Conservation (phyloP, 2,888 invertebrate genomes). For the Drosophila parthenogenetica region DNA sequence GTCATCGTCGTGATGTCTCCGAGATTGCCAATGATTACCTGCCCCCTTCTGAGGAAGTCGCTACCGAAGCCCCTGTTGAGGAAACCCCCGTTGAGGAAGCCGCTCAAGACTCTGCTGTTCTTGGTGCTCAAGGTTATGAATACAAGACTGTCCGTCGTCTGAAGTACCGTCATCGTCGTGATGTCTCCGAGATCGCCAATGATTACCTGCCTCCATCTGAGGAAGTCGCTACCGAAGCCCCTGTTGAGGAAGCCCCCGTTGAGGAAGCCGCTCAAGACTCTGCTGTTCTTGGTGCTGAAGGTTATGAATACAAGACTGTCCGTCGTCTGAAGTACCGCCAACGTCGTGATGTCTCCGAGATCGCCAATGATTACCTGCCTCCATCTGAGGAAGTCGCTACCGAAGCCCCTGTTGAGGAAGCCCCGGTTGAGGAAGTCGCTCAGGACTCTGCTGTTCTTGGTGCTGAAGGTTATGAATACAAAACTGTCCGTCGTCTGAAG, state of each 20-base stretch:
- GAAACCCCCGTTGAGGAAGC: constrained; percentile 40
- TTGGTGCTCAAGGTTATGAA: constrained; percentile 19
- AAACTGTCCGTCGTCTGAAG: constrained; percentile 40
- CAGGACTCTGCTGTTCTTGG: constrained; percentile 27
- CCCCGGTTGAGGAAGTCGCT: constrained; percentile 25
- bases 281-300: constrained; percentile 49
- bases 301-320: constrained; percentile 68
- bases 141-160: constrained; percentile 40
- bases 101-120: constrained; percentile 30
- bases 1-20: constrained; percentile 64
- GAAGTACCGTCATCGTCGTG: constrained; percentile 36
- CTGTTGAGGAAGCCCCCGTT: constrained; percentile 35
- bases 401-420: constrained; percentile 34
- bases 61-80: constrained; percentile 40
- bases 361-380: constrained; percentile 59
- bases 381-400: constrained; percentile 50
- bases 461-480: constrained; percentile 28
- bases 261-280: constrained; percentile 48
- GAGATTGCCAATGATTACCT: constrained; percentile 62
- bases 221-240: constrained; percentile 35
- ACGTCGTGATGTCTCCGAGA: constrained; percentile 67
- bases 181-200: constrained; percentile 29
- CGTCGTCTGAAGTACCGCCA: constrained; percentile 61
- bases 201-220: constrained; percentile 45
- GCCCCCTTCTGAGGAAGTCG: constrained; percentile 54